Conservation (phyloP, 2,888 invertebrate genomes). For the Macrosiphum euphorbiae region DNA sequence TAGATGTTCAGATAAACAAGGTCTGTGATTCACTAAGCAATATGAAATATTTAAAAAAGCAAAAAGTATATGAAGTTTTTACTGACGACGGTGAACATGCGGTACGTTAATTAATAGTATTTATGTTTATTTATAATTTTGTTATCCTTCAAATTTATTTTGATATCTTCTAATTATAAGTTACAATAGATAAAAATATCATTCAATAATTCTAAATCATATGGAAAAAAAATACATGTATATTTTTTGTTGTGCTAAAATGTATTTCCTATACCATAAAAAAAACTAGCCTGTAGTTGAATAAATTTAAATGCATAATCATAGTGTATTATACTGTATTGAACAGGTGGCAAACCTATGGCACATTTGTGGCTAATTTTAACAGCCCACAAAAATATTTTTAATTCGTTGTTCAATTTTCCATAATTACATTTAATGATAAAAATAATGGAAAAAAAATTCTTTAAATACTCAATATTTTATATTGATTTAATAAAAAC, state of each 20-base stretch:
- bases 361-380: too few relatives aligned
- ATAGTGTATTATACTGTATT: too few relatives aligned
- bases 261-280: not conserved
- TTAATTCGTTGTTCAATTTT: too few relatives aligned
- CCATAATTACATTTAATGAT: too few relatives aligned
- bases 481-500: too few relatives aligned
- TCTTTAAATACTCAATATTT: too few relatives aligned
- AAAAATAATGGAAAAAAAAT: too few relatives aligned
- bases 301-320: too few relatives aligned
- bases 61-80: conserved; percentile 45
- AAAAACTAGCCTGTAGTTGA: not conserved
- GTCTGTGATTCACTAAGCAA: not conserved
- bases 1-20: not conserved
- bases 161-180: not conserved
- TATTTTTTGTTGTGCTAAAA: not conserved
- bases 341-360: too few relatives aligned
- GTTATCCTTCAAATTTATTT: not conserved
- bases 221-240: not conserved
- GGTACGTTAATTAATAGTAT: conserved; percentile 33
- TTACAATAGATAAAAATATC: not conserved
- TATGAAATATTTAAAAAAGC: conserved; percentile 39
- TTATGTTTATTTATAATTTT: not conserved
- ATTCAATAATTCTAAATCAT: not conserved
- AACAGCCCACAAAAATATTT: too few relatives aligned
- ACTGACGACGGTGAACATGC: conserved; percentile 5